Conservation (phyloP, 2,113 vertebrate species). For the Rhizomys pruinosus region DNA sequence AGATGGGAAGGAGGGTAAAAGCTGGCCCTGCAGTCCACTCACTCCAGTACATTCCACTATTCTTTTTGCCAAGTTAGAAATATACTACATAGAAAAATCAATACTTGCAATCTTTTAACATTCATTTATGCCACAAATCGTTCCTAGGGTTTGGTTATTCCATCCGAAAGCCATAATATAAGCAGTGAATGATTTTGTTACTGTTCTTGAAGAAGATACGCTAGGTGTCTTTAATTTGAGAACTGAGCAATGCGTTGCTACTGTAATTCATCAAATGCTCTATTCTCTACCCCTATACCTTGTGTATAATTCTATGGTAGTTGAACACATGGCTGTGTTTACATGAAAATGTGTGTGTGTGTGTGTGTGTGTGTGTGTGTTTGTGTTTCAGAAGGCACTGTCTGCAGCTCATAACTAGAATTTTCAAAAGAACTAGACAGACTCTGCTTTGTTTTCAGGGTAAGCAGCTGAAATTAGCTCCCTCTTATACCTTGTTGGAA, state of each 20-base stretch:
- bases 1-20: not conserved
- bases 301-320: not conserved
- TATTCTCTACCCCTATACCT: not conserved
- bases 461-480: conserved; percentile 63
- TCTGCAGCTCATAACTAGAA: conserved; percentile 50
- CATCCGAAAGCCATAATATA: conserved; percentile 35
- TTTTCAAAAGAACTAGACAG: not conserved
- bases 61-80: conserved; percentile 18
- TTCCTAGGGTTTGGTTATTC: not conserved
- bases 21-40: not conserved
- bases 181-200: not conserved
- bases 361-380: not conserved
- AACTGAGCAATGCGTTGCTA: conserved; percentile 18
- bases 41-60: not conserved
- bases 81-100: not conserved
- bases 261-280: not conserved
- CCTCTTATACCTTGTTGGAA: conserved; percentile 29
- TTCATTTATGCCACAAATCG: not conserved
- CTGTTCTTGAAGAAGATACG: not conserved
- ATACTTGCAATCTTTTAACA: not conserved
- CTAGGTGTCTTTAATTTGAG: conserved; percentile 36
- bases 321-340: not conserved
- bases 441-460: conserved; percentile 59
- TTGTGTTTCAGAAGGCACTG: conserved; percentile 36
- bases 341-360: not conserved